Percentiles rank a stretch among this genome's conserved stretches.
Evolutionary conservation across 2,888 invertebrate genomes (phyloP).

Genomic region (Lepidonotus clava): DNA sequence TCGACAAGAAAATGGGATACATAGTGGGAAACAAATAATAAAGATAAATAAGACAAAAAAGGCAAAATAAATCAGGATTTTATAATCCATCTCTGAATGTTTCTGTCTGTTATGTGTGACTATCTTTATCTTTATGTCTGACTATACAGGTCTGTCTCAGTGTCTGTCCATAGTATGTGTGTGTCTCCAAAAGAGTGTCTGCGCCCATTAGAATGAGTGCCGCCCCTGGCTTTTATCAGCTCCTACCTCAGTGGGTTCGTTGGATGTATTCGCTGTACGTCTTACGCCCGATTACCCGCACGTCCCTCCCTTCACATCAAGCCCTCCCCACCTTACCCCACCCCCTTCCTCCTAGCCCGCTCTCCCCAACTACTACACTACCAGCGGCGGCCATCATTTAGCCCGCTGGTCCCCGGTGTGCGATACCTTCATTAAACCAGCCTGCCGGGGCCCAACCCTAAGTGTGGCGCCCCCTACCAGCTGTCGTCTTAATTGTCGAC

Average conservation of each 20-base stretch:
- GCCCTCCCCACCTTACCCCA: neutral
- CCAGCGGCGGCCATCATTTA: conserved; percentile 8
- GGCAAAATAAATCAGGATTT: too few relatives aligned
- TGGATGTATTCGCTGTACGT: conserved; percentile 3
- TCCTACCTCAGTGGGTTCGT: neutral
- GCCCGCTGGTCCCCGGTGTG: conserved; percentile 12
- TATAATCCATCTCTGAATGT: too few relatives aligned
- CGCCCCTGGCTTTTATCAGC: neutral
- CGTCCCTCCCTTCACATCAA: conserved; percentile 28
- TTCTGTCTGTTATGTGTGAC: too few relatives aligned
- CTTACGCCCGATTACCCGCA: conserved; percentile 3
- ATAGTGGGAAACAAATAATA: too few relatives aligned
- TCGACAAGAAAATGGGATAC: too few relatives aligned
- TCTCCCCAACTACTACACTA: neutral
- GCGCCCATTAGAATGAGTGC: too few relatives aligned
- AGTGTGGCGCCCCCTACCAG: conserved; percentile 17
- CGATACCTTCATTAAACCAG: conserved; percentile 12
- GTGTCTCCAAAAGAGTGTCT: too few relatives aligned
- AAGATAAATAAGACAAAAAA: too few relatives aligned
- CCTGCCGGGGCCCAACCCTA: neutral
- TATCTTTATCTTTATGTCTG: too few relatives aligned
- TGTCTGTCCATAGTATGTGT: too few relatives aligned
- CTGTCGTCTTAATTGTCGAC: conserved; percentile 11
- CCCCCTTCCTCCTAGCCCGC: neutral
- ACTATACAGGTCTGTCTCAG: too few relatives aligned